A percentile compares a stretch with the other conserved stretches of the same genome.
Conservation (phyloP, 2,113 vertebrate genomes). For the Lasiurus cinereus region DNA sequence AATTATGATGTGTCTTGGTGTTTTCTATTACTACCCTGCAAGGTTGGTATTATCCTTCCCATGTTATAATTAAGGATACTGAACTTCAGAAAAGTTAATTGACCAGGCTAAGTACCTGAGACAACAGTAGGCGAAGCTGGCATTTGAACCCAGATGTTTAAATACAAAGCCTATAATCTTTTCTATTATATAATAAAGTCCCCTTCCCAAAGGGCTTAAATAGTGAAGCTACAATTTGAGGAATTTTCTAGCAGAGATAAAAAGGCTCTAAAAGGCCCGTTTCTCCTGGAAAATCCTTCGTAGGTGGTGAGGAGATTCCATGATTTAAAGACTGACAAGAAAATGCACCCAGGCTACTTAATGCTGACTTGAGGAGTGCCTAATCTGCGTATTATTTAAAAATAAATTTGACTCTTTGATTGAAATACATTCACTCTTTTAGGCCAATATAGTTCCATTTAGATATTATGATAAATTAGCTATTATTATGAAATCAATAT, state of each 20-base stretch:
- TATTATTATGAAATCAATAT: neutral
- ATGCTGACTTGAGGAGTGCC: neutral
- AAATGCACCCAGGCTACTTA: neutral
- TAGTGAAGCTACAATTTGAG: neutral
- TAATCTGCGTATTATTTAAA: neutral
- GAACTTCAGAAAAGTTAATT: neutral
- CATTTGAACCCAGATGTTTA: slow-evolving; percentile 12
- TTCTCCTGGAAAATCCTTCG: slow-evolving; percentile 25
- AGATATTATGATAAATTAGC: neutral
- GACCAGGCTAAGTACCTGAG: neutral
- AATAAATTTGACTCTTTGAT: neutral
- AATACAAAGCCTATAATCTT: neutral
- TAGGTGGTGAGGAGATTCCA: neutral
- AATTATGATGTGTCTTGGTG: no score
- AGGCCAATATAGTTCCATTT: neutral
- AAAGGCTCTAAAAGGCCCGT: neutral
- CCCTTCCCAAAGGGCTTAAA: neutral
- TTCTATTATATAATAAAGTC: slow-evolving; percentile 12
- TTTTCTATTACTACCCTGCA: neutral
- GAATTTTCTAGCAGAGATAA: neutral
- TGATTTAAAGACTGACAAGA: neutral
- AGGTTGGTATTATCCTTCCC: neutral
- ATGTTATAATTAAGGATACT: neutral
- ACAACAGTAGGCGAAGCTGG: neutral
- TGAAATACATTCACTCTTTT: slow-evolving; percentile 10